Percentiles rank a stretch among this genome's conserved stretches.
phyloP scores from a whole-genome alignment of 2,797 vertebrate genomes.

The Oryzias sinensis region DNA sequence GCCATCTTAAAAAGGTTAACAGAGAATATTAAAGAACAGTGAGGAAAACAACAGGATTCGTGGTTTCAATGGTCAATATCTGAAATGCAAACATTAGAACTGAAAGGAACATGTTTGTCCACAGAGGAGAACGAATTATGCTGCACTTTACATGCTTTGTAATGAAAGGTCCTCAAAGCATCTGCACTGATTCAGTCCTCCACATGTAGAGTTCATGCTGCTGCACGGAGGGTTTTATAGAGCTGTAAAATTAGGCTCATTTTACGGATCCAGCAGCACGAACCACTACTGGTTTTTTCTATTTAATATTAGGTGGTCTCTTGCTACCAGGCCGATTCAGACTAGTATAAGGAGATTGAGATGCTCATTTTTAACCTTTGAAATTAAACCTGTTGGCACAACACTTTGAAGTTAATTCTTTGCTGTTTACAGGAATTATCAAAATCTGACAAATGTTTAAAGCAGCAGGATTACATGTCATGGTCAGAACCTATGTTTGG shows the following conservation, averaged over 20 bases:
- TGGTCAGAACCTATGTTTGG: constrained; percentile 58
- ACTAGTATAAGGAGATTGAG: constrained; percentile 57
- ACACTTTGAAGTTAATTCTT: constrained; percentile 71
- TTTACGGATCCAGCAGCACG: constrained; percentile 74
- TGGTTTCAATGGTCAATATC: no score
- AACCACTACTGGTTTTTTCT: constrained; percentile 65
- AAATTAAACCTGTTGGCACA: constrained; percentile 58
- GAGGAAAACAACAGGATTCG: no score
- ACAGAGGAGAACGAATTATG: background rate
- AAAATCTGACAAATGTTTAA: constrained; percentile 78
- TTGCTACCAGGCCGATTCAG: constrained; percentile 59
- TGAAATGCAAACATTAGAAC: no score
- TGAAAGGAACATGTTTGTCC: background rate
- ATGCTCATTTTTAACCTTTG: constrained; percentile 71
- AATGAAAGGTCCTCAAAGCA: constrained; percentile 32
- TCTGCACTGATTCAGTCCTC: constrained; percentile 56
- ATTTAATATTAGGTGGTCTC: constrained; percentile 68
- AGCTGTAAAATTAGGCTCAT: constrained; percentile 73
- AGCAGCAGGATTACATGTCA: constrained; percentile 72
- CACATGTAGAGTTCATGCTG: constrained; percentile 59
- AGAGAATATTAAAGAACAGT: no score
- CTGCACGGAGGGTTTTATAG: constrained; percentile 68
- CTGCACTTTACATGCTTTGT: constrained; percentile 11
- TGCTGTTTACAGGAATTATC: constrained; percentile 75
- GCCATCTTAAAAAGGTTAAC: no score